Evolutionary conservation across 1,140 invertebrate genomes (phyloP), one percentile per base, ranked within the genome.

Genomic region (Pteromalus puparum): DNA sequence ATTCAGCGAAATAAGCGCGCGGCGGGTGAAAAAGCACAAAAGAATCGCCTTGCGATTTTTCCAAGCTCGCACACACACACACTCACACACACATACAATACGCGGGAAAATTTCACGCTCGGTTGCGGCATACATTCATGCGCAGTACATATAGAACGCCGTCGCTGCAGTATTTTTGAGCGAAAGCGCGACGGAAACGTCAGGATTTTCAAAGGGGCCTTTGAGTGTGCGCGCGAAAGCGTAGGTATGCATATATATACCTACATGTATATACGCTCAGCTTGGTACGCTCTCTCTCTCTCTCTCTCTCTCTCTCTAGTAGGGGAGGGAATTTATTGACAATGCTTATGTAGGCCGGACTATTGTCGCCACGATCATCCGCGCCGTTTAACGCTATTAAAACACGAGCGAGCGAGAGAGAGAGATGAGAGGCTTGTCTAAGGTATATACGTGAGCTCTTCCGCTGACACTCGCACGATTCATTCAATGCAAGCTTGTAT

Each of bases 271-370:
- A 48, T 10, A 48, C 46, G 13, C 13, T 12, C 46, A 48, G 4
- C 46, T 1, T 13, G 10, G 10, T 9, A 46, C 42, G 12, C 42
- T 15, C 46, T 15, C 46, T 0, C 15, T 4, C 46, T 61, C 53
- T 61, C 18, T 34, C 30, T 34, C 46, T 15, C 46, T 15, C 46
- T 15, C 46, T 4, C 46, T 61, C 53, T 61, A 0, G 30, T n/a
- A 5, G 53, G 53, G 53, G 4, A 61, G 21, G 42, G 83, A 28
- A 80, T 79, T 78, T 73, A 84, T 85, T 65, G 78, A 85, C 83
- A 85, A 76, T 81, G 72, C n/a, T 21, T 73, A 84, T 84, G 72
- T 80, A 85, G 83, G 77, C 83, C 82, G 72, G 42, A 46, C 24
- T 46, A 83, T 83, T 83, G 75, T 83, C n/a, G 80, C 28, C 26